Percentiles rank a stretch among this genome's conserved stretches.
These are phyloP conservation scores for Drosophila arizonae DNA, from an alignment of 1,140 invertebrate species.

Conservation along the genomic window DNA sequence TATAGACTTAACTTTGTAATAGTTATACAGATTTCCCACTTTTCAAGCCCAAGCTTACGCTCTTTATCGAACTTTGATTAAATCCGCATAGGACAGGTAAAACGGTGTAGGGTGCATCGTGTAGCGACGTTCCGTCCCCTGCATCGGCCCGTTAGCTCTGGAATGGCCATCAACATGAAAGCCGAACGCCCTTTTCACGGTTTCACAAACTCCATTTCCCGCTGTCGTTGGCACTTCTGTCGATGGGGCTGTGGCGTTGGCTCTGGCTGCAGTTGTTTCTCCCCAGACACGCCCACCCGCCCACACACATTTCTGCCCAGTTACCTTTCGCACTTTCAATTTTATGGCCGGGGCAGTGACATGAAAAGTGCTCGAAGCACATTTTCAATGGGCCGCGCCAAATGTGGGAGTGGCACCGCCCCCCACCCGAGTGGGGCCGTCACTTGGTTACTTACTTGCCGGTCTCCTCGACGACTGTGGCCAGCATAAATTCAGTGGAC, in stretches of 20 bases:
- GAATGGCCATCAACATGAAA: background rate
- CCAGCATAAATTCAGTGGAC: constrained; percentile 93
- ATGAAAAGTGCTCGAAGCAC: constrained; percentile 24
- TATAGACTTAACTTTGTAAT: too few relatives aligned
- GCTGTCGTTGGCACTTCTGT: too few relatives aligned
- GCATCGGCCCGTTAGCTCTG: too few relatives aligned
- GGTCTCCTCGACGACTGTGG: constrained; percentile 91
- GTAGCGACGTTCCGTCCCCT: too few relatives aligned
- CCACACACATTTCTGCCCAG: background rate
- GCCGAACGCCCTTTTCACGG: background rate
- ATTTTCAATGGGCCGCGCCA: constrained; percentile 9
- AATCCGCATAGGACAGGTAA: too few relatives aligned
- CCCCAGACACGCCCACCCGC: background rate
- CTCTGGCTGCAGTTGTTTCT: background rate
- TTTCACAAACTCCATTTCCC: background rate
- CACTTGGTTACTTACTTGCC: constrained; percentile 85
- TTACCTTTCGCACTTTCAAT: constrained; percentile 27
- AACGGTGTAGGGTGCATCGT: too few relatives aligned
- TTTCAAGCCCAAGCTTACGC: too few relatives aligned
- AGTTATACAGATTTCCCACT: too few relatives aligned
- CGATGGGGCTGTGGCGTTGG: too few relatives aligned
- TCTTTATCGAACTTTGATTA: too few relatives aligned
- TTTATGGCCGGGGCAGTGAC: constrained; percentile 27
- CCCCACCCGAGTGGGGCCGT: too few relatives aligned
- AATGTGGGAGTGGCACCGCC: background rate